phyloP scores from a whole-genome alignment of 2,797 vertebrate species.

The Etheostoma nigrum region DNA sequence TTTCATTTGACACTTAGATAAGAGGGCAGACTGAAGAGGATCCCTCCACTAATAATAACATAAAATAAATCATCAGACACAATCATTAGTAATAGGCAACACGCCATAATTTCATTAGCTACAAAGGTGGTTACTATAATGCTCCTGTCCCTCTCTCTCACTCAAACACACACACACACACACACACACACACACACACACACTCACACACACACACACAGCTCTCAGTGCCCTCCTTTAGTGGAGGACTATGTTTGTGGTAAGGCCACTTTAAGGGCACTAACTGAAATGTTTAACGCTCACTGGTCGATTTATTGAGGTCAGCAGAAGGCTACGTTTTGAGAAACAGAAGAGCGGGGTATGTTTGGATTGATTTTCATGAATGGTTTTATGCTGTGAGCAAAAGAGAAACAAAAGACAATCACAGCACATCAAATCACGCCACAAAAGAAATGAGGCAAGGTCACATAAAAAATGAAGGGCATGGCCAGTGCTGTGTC shows the following conservation, averaged over 20 bases:
- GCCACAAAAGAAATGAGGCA: conserved; percentile 65
- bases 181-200: conserved; percentile 19
- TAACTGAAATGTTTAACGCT: conserved; percentile 80
- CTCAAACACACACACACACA: no score
- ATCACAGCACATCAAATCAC: conserved; percentile 72
- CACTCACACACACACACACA: conserved; percentile 19
- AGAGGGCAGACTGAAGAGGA: conserved; percentile 16
- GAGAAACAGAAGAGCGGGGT: conserved; percentile 56
- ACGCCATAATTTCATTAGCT: conserved; percentile 48
- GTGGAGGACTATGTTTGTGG: conserved; percentile 68
- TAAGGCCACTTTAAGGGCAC: conserved; percentile 80
- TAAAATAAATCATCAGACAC: conserved; percentile 35
- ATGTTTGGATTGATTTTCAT: conserved; percentile 79
- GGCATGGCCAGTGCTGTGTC: conserved; percentile 65
- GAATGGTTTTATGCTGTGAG: conserved; percentile 78
- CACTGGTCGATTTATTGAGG: conserved; percentile 83
- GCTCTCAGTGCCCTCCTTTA: conserved; percentile 58
- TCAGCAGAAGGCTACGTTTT: conserved; percentile 81
- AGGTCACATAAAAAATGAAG: conserved; percentile 65
- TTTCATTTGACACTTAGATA: conserved; percentile 20
- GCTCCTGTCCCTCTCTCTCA: conserved; percentile 19
- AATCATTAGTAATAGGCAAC: conserved; percentile 39
- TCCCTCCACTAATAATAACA: conserved; percentile 15
- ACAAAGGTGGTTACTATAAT: conserved; percentile 31
- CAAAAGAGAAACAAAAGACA: conserved; percentile 77